Conservation (phyloP, 1,140 invertebrate species). For the Macrocentrus cingulum region DNA sequence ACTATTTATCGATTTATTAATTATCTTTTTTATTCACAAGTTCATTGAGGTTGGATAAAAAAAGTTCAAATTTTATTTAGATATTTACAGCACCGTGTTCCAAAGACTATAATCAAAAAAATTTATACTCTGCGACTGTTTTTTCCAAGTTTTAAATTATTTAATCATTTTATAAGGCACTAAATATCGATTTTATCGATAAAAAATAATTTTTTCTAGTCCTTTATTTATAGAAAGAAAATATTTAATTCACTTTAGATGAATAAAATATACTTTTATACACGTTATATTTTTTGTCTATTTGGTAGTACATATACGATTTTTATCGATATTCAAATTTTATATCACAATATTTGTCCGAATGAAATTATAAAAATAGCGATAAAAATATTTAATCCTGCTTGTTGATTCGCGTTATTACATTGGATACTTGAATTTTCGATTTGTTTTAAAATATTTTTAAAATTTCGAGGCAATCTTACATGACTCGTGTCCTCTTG, state of each 20-base stretch:
- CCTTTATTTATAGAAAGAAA: too few species aligned
- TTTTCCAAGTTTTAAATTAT: background rate
- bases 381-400: background rate
- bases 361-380: background rate
- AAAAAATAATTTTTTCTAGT: background rate
- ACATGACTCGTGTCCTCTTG: conserved; percentile 11
- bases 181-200: background rate
- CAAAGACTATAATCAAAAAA: background rate
- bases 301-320: too few species aligned
- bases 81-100: background rate
- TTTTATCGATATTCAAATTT: too few species aligned
- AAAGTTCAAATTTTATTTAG: background rate
- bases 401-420: background rate
- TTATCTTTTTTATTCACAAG: background rate
- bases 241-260: background rate
- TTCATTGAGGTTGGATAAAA: background rate
- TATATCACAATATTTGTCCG: too few species aligned
- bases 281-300: background rate
- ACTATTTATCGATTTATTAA: conserved; percentile 45
- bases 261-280: conserved; percentile 3
- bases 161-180: background rate
- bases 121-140: background rate
- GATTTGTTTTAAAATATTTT: conserved; percentile 8
- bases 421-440: background rate
- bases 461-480: conserved; percentile 6